A percentile compares a stretch with the other conserved stretches of the same genome.
These are phyloP conservation scores for Gastrophysa polygoni DNA, from an alignment of 2,888 invertebrate genomes.

Conservation along the genomic window DNA sequence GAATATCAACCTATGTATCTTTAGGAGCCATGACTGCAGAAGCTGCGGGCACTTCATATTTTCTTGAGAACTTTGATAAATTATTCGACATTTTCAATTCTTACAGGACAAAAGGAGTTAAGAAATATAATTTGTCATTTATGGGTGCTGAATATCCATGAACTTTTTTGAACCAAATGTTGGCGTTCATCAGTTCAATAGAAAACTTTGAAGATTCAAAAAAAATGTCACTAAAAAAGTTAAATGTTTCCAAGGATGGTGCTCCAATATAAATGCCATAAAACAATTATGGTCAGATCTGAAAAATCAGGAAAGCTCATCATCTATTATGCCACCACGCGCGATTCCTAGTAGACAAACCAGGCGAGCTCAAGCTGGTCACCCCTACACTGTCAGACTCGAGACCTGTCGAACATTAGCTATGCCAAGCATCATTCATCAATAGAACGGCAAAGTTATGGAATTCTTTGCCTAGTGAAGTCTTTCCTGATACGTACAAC, in stretches of 20 bases:
- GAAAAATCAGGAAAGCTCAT: not conserved
- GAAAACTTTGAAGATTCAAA: not conserved
- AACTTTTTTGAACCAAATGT: constrained; percentile 24
- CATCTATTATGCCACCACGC: too few relatives aligned
- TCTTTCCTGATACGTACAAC: too few relatives aligned
- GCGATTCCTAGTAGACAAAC: too few relatives aligned
- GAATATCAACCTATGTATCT: constrained; percentile 24
- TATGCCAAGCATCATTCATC: too few relatives aligned
- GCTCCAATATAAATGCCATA: not conserved
- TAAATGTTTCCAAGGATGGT: not conserved
- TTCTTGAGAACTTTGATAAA: constrained; percentile 25
- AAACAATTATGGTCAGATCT: constrained; percentile 6
- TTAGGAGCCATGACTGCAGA: constrained; percentile 20
- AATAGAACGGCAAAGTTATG: too few relatives aligned
- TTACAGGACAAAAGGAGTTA: not conserved
- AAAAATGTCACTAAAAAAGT: too few relatives aligned
- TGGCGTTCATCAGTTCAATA: not conserved
- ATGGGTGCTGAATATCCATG: constrained; percentile 20
- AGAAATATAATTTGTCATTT: constrained; percentile 16
- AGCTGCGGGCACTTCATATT: constrained; percentile 22
- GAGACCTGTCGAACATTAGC: too few relatives aligned
- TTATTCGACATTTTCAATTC: constrained; percentile 31
- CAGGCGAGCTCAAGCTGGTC: too few relatives aligned
- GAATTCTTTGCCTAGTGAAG: too few relatives aligned
- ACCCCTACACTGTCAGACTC: too few relatives aligned